phyloP scores from a whole-genome alignment of 2,797 vertebrate genomes.

The Bucorvus abyssinicus region DNA sequence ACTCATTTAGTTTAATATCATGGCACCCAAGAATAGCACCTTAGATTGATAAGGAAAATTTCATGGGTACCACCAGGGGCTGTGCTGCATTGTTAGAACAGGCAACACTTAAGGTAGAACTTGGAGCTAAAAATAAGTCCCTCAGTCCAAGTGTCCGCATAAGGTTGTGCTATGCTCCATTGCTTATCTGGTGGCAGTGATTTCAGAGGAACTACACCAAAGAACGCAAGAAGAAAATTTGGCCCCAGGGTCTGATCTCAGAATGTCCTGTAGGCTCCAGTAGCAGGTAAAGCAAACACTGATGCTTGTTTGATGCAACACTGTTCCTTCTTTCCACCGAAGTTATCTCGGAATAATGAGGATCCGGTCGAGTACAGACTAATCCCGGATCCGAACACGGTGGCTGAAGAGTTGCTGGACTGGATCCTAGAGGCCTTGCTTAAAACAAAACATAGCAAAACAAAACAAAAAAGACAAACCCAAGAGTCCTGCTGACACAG shows the following conservation, averaged over 20 bases:
- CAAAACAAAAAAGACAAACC: neutral
- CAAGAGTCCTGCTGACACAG: neutral
- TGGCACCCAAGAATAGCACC: neutral
- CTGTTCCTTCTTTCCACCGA: neutral
- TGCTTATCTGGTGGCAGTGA: conserved; percentile 55
- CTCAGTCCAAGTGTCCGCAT: conserved; percentile 19
- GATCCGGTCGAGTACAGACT: neutral
- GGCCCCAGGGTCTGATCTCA: neutral
- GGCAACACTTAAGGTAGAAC: conserved; percentile 32
- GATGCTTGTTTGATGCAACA: neutral
- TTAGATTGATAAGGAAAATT: neutral
- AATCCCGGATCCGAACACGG: neutral
- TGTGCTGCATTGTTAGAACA: neutral
- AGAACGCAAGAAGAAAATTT: conserved; percentile 6
- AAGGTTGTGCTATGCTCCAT: conserved; percentile 41
- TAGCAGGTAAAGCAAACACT: neutral
- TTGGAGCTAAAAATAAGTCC: conserved; percentile 61
- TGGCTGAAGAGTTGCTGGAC: neutral
- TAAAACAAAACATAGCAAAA: neutral
- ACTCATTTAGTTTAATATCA: neutral
- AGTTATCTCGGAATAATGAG: neutral
- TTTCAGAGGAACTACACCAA: neutral
- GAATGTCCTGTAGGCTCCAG: neutral
- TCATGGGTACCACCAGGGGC: neutral
- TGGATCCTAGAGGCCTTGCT: neutral